Conservation (phyloP, 2,888 invertebrate genomes). For the Hedychridium roseum region DNA sequence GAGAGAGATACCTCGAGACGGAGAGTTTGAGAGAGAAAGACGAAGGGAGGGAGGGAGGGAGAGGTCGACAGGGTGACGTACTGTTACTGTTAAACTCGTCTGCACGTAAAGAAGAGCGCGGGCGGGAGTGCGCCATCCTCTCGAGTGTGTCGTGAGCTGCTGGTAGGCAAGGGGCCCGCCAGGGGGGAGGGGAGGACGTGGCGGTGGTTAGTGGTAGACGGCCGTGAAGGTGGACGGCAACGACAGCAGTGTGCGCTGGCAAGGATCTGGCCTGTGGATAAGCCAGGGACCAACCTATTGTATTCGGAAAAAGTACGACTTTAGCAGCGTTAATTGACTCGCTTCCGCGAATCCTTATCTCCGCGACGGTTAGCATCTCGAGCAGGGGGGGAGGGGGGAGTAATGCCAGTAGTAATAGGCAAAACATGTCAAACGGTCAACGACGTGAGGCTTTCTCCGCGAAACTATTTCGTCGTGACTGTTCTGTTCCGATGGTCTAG, state of each 20-base stretch:
- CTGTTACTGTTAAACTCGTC: conserved; percentile 59
- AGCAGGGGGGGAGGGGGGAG: too few relatives aligned
- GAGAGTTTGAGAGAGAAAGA: conserved; percentile 19
- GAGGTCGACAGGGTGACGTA: conserved; percentile 56
- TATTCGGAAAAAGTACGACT: conserved; percentile 14
- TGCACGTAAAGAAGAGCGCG: conserved; percentile 42
- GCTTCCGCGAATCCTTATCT: too few relatives aligned
- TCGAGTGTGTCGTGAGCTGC: conserved; percentile 23
- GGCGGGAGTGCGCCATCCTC: conserved; percentile 36
- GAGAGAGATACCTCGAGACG: conserved; percentile 21
- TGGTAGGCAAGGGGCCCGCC: conserved; percentile 7
- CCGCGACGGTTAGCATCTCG: too few relatives aligned
- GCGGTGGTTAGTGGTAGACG: conserved; percentile 19
- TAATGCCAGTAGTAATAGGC: too few relatives aligned
- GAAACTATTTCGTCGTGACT: too few relatives aligned
- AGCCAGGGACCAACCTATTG: conserved; percentile 19
- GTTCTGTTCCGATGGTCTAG: too few relatives aligned
- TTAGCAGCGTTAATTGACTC: too few relatives aligned
- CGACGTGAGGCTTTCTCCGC: too few relatives aligned
- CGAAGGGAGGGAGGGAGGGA: conserved; percentile 27
- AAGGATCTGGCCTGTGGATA: conserved; percentile 20
- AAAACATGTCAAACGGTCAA: too few relatives aligned
- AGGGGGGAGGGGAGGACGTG: conserved; percentile 11
- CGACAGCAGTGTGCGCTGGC: background rate
- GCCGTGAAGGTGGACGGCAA: conserved; percentile 20